These are phyloP conservation scores for Pristionchus arcanus DNA, from an alignment of 2,888 invertebrate genomes.

Conservation along the genomic window DNA sequence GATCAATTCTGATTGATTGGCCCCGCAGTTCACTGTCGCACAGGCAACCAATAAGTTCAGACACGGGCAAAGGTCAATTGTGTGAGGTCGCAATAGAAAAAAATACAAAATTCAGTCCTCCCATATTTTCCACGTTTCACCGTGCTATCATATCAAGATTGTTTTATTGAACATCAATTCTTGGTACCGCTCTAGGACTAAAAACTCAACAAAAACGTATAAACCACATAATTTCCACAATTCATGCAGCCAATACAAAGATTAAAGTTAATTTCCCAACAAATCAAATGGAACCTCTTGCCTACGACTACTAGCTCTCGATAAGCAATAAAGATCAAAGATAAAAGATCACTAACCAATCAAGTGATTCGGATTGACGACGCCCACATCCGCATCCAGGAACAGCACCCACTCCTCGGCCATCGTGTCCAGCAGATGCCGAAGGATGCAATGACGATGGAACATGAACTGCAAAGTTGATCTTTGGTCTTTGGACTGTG, in stretches of 20 bases:
- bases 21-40: background rate
- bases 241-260: background rate
- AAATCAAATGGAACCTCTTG: too few species aligned
- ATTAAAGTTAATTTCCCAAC: too few species aligned
- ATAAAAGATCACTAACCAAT: conserved; percentile 43
- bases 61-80: too few species aligned
- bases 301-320: too few species aligned
- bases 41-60: too few species aligned
- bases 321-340: background rate
- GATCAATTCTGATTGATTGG: background rate
- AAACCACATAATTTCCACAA: too few species aligned
- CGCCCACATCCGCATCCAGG: conserved; percentile 70
- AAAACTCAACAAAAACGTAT: too few species aligned
- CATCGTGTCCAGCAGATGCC: conserved; percentile 25
- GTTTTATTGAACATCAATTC: background rate
- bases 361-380: conserved; percentile 67
- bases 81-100: too few species aligned
- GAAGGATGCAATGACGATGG: conserved; percentile 50
- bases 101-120: too few species aligned
- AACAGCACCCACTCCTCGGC: conserved; percentile 62
- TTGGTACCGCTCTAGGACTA: too few species aligned
- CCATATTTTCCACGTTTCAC: background rate
- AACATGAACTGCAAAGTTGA: conserved; percentile 54
- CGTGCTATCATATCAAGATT: background rate
- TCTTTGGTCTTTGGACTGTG: background rate